Base-by-base conservation (phyloP, 2,113 vertebrate genomes). In the Hippocampus zosterae region DNA sequence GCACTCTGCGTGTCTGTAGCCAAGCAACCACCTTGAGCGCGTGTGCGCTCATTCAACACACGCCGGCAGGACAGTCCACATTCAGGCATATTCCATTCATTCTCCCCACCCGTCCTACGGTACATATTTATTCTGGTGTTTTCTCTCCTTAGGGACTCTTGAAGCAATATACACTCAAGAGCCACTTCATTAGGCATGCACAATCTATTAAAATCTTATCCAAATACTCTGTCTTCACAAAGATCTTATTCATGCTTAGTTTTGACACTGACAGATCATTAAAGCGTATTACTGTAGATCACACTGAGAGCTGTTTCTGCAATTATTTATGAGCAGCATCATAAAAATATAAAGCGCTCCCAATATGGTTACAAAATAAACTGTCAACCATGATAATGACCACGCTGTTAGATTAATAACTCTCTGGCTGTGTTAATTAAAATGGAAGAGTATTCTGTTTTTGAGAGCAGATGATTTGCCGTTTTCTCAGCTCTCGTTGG, bases 11-110 rank as follows among this genome's bases (percentile, higher is more conserved):
- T 86, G 65, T 74, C 73, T 79, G 84, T 84, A 82, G 79, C 79
- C 81, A 83, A 73, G 84, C 81, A 85, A 84, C 64, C 71, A 65
- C 70, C 63, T 77, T 76, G 55, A 27, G 63, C 57, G 67, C 41
- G 70, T 40, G 21, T 53, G 52, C 73, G 70, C 77, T 84, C 62
- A 64, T 78, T 72, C 84, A 81, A 72, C 80, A 82, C 75, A 78
- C 79, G 82, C 83, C 84, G 80, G 81, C 82, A 76, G 84, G 81
- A 88, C 81, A 83, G 68, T 71, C 75, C 83, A 75, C 82, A 37
- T 87, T 86, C 84, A 77, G 81, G 76, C 57, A 77, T 82, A 77
- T 76, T 73, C 50, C 19, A 74, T 33, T 55, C 63, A 65, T 52
- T 72, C 10, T 57, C 56, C 65, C 41, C 64, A 62, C 23, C 33